Conservation (phyloP, 2,113 vertebrate genomes). For the Pandion haliaetus region DNA sequence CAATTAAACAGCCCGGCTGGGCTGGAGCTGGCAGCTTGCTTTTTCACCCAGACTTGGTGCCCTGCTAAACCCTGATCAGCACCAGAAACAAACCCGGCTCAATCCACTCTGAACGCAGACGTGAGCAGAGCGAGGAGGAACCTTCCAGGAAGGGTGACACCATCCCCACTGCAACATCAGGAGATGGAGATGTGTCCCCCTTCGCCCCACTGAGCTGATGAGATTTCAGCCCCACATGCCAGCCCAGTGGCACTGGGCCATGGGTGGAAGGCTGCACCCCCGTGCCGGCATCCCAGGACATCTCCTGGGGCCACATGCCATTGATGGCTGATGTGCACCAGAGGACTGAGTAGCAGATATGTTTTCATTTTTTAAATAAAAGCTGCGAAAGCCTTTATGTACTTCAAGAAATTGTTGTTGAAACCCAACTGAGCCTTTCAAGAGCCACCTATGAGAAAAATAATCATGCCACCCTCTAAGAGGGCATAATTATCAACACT, state of each 20-base stretch:
- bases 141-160: neutral
- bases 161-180: neutral
- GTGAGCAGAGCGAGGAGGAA: neutral
- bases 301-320: neutral
- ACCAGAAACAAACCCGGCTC: neutral
- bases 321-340: too few relatives aligned
- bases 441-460: neutral
- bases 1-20: neutral
- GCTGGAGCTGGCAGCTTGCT: neutral
- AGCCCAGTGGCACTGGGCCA: fast-evolving
- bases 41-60: neutral
- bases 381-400: neutral
- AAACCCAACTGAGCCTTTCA: neutral
- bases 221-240: neutral
- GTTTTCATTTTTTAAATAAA: neutral
- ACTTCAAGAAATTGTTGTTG: neutral
- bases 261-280: neutral
- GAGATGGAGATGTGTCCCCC: fast-evolving
- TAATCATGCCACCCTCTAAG: neutral
- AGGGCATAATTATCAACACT: neutral
- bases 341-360: neutral
- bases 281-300: neutral
- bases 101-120: neutral
- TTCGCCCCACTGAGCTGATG: neutral
- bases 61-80: neutral